Conservation (phyloP, 2,113 vertebrate genomes). For the Otocyon megalotis region DNA sequence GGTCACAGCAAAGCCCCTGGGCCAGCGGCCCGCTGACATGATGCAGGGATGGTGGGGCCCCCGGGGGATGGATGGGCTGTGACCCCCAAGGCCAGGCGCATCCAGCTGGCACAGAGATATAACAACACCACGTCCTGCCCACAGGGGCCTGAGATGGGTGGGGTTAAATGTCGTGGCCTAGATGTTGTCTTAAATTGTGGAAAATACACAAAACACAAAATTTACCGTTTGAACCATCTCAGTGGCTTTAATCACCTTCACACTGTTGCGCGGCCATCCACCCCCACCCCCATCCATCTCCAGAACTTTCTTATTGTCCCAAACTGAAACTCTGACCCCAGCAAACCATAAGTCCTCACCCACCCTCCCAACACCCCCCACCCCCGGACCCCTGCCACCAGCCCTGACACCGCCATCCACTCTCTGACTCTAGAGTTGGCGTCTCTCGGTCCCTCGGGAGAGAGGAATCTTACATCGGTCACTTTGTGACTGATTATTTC, state of each 20-base stretch:
- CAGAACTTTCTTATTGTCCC: background rate
- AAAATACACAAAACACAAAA: background rate
- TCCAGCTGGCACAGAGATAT: background rate
- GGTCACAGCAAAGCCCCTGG: background rate
- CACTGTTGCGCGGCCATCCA: accelerated
- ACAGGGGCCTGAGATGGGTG: background rate
- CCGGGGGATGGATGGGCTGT: accelerated
- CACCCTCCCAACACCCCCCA: accelerated
- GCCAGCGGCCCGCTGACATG: too few species aligned
- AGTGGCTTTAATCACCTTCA: accelerated
- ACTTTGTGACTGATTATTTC: background rate
- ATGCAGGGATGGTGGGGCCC: accelerated
- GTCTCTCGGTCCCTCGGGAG: background rate
- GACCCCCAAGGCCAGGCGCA: background rate
- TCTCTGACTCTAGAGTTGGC: background rate
- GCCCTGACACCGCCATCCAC: too few species aligned
- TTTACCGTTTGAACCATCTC: too few species aligned
- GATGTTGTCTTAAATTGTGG: background rate
- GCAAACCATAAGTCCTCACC: accelerated
- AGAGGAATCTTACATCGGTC: background rate
- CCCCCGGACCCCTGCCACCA: too few species aligned
- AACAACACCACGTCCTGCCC: accelerated
- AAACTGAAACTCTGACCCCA: background rate
- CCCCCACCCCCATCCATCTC: too few species aligned
- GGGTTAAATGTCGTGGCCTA: background rate